Conservation (phyloP, 2,797 vertebrate species). For the Bufotes viridis region DNA sequence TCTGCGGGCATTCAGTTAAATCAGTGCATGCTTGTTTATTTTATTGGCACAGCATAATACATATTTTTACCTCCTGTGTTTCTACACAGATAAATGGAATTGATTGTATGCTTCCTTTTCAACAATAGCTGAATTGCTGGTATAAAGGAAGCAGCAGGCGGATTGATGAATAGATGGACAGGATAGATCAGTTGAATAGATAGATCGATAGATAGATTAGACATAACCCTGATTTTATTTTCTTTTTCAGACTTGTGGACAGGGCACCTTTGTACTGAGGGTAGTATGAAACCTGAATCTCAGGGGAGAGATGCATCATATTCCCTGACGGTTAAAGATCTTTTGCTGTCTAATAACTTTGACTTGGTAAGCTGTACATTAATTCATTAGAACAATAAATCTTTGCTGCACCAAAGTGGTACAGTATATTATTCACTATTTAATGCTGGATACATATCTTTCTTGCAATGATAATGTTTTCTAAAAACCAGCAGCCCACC, state of each 20-base stretch:
- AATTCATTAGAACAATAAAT: not conserved
- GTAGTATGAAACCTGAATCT: conserved; percentile 22
- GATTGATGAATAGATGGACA: not conserved
- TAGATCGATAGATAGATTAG: not conserved
- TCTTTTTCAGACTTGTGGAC: conserved; percentile 72
- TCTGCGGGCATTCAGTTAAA: too few relatives aligned
- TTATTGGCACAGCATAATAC: too few relatives aligned
- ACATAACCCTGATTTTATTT: not conserved
- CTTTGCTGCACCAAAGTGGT: not conserved
- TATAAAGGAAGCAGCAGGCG: too few relatives aligned
- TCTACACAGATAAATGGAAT: too few relatives aligned
- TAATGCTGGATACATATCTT: not conserved
- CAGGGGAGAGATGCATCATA: conserved; percentile 60
- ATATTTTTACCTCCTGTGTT: too few relatives aligned
- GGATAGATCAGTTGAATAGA: not conserved
- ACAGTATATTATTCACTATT: not conserved
- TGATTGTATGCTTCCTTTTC: too few relatives aligned
- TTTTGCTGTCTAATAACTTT: conserved; percentile 80
- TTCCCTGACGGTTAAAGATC: conserved; percentile 86
- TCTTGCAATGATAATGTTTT: not conserved
- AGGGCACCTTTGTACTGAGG: conserved; percentile 61
- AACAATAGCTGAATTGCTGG: too few relatives aligned
- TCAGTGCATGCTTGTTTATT: too few relatives aligned
- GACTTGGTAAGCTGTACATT: conserved; percentile 80
- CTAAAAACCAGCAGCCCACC: conserved; percentile 62